Base-by-base conservation (phyloP, 2,888 invertebrate genomes). In the Volucella inflata region DNA sequence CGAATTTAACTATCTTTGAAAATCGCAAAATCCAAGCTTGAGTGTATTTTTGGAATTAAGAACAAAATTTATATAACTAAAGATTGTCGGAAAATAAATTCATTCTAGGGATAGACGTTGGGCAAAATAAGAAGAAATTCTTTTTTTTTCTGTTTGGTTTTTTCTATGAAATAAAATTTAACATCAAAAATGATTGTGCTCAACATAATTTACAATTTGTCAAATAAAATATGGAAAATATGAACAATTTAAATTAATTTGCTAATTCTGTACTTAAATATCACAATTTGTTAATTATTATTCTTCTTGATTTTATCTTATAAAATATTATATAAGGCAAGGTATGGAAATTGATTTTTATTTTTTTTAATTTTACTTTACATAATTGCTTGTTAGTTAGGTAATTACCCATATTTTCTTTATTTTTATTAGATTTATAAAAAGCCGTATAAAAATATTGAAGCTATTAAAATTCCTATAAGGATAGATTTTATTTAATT, bases 371-470 rank as follows among this genome's bases (percentile, higher is more conserved):
- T 46, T 30, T 17, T 51, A 50, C 30, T 65, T 83, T 81, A 76
- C 57, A 70, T 72, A 57, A 71, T 75, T 70, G 65, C 59, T 71
- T 71, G 57, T 62, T 87, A 88, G 85, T 70, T 62, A 88, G 38
- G 71, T 71, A 75, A 59, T 77, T 21, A 57, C 62, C 40, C 48
- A 59, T 60, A 10, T 46, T 57, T 12, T n/a, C n/a, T n/a, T n/a
- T n/a, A n/a, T n/a, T 42, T 44, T 46, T 40, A 42, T 53, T 50
- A 21, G 17, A 82, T 64, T 75, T 88, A 89, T 89, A 89, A 90
- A 90, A 85, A 85, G 85, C 89, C 64, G 88, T 90, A 90, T 89
- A 89, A 88, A 87, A 83, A 87, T 88, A 88, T 87, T 65, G 59
- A 80, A 85, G 84, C 85, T 80, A 85, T 88, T 85, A 88, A 81